phyloP scores from a whole-genome alignment of 2,797 vertebrate species.

The Anas acuta region DNA sequence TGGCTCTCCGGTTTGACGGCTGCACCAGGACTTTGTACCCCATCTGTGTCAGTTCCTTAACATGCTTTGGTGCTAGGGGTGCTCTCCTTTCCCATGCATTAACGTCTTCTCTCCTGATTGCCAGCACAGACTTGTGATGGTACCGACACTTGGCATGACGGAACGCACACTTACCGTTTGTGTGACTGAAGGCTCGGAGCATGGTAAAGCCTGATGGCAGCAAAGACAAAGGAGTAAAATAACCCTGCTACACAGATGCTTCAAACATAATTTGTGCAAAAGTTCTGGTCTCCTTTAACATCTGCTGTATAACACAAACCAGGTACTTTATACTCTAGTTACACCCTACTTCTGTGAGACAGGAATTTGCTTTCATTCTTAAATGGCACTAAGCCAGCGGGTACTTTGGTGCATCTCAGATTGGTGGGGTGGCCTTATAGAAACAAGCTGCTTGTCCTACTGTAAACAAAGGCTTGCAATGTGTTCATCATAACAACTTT shows the following conservation, averaged over 20 bases:
- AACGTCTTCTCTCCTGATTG: slow-evolving; percentile 92
- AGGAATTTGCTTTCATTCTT: not conserved
- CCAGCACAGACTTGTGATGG: slow-evolving; percentile 83
- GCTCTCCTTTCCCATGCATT: slow-evolving; percentile 96
- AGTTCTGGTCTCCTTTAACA: slow-evolving; percentile 70
- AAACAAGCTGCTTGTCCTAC: not conserved
- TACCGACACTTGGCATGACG: slow-evolving; percentile 74
- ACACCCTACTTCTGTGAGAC: not conserved
- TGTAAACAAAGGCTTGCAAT: not conserved
- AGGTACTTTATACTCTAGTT: not conserved
- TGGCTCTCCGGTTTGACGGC: slow-evolving; percentile 93
- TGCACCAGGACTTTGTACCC: slow-evolving; percentile 95
- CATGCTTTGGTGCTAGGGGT: slow-evolving; percentile 91
- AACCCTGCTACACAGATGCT: not conserved
- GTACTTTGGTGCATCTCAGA: not conserved
- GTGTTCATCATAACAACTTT: not conserved
- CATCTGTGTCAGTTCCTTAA: slow-evolving; percentile 89
- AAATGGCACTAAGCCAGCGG: not conserved
- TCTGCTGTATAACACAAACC: slow-evolving; percentile 74
- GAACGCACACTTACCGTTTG: slow-evolving; percentile 48
- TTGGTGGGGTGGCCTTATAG: not conserved
- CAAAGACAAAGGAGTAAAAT: slow-evolving; percentile 48
- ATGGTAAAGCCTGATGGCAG: slow-evolving; percentile 79
- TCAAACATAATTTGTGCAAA: not conserved
- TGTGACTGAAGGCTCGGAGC: slow-evolving; percentile 80